Evolutionary conservation across 2,113 vertebrate genomes (phyloP).

Genomic region (Dasyprocta punctata): DNA sequence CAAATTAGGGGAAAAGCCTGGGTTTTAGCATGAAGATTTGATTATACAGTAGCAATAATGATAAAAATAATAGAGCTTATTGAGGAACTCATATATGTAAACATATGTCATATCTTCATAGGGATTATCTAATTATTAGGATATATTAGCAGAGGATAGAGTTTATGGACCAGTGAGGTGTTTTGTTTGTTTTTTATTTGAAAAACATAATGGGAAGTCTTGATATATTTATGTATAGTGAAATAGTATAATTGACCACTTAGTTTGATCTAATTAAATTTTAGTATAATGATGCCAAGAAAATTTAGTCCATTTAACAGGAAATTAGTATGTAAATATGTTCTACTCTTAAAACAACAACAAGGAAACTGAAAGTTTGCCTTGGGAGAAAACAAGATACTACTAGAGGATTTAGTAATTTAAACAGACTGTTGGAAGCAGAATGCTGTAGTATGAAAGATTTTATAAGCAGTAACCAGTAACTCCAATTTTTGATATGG

Average conservation of each 20-base stretch:
- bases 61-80: neutral
- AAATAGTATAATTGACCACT: neutral
- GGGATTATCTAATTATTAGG: neutral
- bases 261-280: conserved; percentile 5
- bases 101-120: neutral
- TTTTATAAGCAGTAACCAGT: neutral
- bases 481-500: neutral
- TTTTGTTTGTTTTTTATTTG: neutral
- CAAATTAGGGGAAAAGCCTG: neutral
- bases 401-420: neutral
- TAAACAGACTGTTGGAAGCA: neutral
- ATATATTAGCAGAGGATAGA: neutral
- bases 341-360: neutral
- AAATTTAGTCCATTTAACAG: neutral
- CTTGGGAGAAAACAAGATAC: neutral
- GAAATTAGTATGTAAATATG: neutral
- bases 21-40: neutral
- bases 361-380: neutral
- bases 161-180: neutral
- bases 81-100: neutral
- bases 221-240: neutral
- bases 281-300: neutral
- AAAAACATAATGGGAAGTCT: neutral
- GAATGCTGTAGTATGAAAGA: neutral
- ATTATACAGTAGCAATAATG: neutral